Percentiles rank a stretch among this genome's conserved stretches.
These are phyloP conservation scores for Peromyscus polionotus DNA, from an alignment of 2,113 vertebrate genomes.

Conservation along the genomic window DNA sequence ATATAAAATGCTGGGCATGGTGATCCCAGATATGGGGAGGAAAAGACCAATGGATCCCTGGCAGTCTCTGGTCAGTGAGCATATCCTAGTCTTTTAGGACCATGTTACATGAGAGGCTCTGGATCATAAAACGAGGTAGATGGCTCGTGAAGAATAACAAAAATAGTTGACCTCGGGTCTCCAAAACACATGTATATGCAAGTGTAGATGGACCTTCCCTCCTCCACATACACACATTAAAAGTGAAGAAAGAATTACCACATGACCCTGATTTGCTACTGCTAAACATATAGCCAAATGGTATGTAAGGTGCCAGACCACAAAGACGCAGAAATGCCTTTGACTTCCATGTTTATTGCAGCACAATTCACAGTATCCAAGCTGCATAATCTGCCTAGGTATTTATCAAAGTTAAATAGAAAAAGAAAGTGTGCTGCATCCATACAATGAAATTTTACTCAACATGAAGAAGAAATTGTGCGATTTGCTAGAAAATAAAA, in stretches of 20 bases:
- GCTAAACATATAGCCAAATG: background rate
- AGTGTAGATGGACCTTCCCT: rapidly evolving
- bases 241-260: background rate
- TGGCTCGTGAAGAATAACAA: background rate
- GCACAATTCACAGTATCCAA: background rate
- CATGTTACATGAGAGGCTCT: background rate
- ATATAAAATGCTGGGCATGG: background rate
- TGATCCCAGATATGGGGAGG: background rate
- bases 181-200: background rate
- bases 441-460: background rate
- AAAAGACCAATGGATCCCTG: background rate
- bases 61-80: background rate
- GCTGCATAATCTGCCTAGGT: background rate
- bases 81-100: background rate
- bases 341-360: too few species aligned
- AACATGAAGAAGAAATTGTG: background rate
- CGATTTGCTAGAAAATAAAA: too few species aligned
- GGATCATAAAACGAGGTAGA: background rate
- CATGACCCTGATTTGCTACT: rapidly evolving
- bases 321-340: background rate
- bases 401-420: too few species aligned
- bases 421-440: background rate
- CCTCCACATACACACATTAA: too few species aligned
- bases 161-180: background rate
- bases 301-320: background rate